phyloP scores from a whole-genome alignment of 2,797 vertebrate species.

The Bufotes viridis region DNA sequence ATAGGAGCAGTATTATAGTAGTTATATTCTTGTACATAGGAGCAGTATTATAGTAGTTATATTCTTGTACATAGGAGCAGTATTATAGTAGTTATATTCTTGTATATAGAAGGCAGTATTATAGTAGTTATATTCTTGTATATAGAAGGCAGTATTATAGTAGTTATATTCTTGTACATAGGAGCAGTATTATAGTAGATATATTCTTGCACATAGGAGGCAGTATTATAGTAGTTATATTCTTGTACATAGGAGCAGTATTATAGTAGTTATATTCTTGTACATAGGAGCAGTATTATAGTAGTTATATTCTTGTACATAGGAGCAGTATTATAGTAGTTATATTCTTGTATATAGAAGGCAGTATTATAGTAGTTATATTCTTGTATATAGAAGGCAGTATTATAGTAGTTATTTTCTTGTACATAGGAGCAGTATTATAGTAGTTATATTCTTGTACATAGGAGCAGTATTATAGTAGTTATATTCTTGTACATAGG shows the following conservation, averaged over 20 bases:
- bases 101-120: background rate
- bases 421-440: background rate
- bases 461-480: background rate
- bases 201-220: constrained; percentile 4
- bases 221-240: constrained; percentile 14
- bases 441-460: background rate
- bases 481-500: constrained; percentile 9
- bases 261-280: constrained; percentile 1
- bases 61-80: background rate
- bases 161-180: constrained; percentile 6
- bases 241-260: background rate
- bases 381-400: background rate
- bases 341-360: background rate
- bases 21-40: background rate
- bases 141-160: background rate
- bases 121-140: constrained; percentile 13
- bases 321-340: constrained; percentile 8
- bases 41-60: background rate
- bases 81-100: constrained; percentile 1
- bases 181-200: background rate
- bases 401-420: background rate
- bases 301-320: constrained; percentile 1
- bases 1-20: background rate
- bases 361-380: background rate
- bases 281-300: background rate